Evolutionary conservation across 2,113 vertebrate genomes (phyloP).

Genomic region (Rhagologus leucostigma): DNA sequence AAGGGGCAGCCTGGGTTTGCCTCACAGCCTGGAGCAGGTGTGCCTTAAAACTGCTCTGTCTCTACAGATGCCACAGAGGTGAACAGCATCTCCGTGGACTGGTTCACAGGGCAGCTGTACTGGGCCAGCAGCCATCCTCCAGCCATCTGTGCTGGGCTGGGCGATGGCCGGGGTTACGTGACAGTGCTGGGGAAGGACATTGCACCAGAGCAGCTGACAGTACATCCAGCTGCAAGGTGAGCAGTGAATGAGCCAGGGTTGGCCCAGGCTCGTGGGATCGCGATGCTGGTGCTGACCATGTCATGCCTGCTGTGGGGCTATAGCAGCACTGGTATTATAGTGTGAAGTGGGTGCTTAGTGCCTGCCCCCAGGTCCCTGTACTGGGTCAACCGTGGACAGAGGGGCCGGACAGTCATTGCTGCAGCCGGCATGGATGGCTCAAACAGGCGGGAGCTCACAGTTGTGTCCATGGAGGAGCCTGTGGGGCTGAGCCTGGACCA

Average conservation of each 20-base stretch:
- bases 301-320: background rate
- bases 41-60: background rate
- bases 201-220: conserved; percentile 78
- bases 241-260: background rate
- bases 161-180: conserved; percentile 76
- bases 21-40: background rate
- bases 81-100: conserved; percentile 84
- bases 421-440: conserved; percentile 87
- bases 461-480: conserved; percentile 78
- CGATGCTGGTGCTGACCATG: fast-evolving
- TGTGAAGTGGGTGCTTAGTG: conserved; percentile 62
- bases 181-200: conserved; percentile 79
- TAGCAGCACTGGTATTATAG: background rate
- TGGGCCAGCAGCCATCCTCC: conserved; percentile 80
- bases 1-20: background rate
- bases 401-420: conserved; percentile 74
- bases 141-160: conserved; percentile 75
- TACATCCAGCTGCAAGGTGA: conserved; percentile 82
- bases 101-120: conserved; percentile 85
- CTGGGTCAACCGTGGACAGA: conserved; percentile 80
- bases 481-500: conserved; percentile 80
- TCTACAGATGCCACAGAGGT: conserved; percentile 74
- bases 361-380: conserved; percentile 77
- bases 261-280: background rate
- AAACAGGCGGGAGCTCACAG: conserved; percentile 64